Evolutionary conservation across 2,888 invertebrate species (phyloP).

Genomic region (Phaedon cochleariae): DNA sequence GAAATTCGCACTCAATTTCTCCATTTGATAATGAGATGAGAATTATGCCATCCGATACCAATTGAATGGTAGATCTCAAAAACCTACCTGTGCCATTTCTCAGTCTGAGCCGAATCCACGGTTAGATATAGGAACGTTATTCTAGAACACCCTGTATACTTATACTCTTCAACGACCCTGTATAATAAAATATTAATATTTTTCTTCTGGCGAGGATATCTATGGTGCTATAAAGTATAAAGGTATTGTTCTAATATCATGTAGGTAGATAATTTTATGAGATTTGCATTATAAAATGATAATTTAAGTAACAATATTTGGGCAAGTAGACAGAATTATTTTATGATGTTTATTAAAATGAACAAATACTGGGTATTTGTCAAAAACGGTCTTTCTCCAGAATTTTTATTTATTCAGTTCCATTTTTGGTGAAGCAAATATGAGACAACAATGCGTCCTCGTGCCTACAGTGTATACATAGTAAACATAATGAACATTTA

Average conservation of each 20-base stretch:
- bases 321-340: slow-evolving; percentile 43
- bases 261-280: neutral
- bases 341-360: slow-evolving; percentile 53
- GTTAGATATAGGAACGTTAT: too few relatives aligned
- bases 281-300: slow-evolving; percentile 32
- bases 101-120: too few relatives aligned
- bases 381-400: slow-evolving; percentile 47
- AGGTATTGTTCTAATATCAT: neutral
- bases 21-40: too few relatives aligned
- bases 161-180: too few relatives aligned
- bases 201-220: too few relatives aligned
- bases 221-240: too few relatives aligned
- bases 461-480: slow-evolving; percentile 47
- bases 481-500: slow-evolving; percentile 41
- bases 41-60: too few relatives aligned
- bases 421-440: slow-evolving; percentile 44
- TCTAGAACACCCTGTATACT: too few relatives aligned
- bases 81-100: too few relatives aligned
- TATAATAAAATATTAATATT: too few relatives aligned
- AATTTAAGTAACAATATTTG: slow-evolving; percentile 40
- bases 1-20: too few relatives aligned
- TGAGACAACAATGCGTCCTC: slow-evolving; percentile 48
- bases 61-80: too few relatives aligned
- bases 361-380: slow-evolving; percentile 50
- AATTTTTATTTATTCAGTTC: slow-evolving; percentile 45